A percentile compares a stretch with the other conserved stretches of the same genome.
These are phyloP conservation scores for Montifringilla adamsi DNA, from an alignment of 2,113 vertebrate genomes.

Conservation along the genomic window DNA sequence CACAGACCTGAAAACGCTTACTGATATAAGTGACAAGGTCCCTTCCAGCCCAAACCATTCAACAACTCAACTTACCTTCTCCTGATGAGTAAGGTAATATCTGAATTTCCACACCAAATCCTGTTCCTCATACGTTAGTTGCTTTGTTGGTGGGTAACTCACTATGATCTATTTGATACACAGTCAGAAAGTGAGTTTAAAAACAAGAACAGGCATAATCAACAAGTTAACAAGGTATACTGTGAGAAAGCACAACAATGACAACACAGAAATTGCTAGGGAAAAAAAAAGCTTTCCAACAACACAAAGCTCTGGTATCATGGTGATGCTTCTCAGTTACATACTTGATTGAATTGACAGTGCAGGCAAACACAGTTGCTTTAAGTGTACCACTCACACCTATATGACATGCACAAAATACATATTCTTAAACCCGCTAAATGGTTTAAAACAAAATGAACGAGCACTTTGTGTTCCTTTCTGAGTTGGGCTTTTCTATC, in stretches of 20 bases:
- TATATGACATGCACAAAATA: not conserved
- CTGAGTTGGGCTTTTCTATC: not conserved
- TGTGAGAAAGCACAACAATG: not conserved
- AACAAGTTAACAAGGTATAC: not conserved
- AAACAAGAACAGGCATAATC: not conserved
- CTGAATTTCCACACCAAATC: constrained; percentile 99
- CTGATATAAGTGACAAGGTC: not conserved
- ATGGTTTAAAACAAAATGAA: not conserved
- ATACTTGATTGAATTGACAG: not conserved
- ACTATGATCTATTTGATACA: constrained; percentile 86
- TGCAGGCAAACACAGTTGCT: not conserved
- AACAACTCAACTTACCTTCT: constrained; percentile 80
- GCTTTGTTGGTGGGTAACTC: constrained; percentile 96
- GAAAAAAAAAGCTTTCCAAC: not conserved
- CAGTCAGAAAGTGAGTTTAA: not conserved
- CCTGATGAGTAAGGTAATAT: constrained; percentile 96
- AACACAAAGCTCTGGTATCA: not conserved
- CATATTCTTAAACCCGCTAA: not conserved
- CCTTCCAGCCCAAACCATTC: not conserved
- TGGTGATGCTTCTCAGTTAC: not conserved
- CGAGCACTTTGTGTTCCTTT: not conserved
- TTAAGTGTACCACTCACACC: not conserved
- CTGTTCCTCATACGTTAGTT: constrained; percentile 94
- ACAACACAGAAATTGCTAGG: not conserved
- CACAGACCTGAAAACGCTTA: not conserved